Base-by-base conservation (phyloP, 2,113 vertebrate genomes). In the Mirza zaza region DNA sequence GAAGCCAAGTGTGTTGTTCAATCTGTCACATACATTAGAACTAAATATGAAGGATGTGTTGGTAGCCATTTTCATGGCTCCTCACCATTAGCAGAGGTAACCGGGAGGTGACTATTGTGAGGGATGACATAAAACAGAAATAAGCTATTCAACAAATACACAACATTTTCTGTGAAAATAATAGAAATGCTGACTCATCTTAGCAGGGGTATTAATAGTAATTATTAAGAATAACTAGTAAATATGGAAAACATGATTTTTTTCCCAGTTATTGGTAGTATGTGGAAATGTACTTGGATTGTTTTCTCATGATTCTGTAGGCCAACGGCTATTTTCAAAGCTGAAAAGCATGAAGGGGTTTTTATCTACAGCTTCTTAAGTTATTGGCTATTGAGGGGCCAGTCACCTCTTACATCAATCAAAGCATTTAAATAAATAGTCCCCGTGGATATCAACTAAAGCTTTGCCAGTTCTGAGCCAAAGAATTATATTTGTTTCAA, bases 401-500 rank as follows among this genome's bases (percentile, higher is more conserved):
- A 17, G 39, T 83, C 15, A 27, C 18, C 23, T 91, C 34, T 91
- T 87, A 88, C 85, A 79, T 32, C 20, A 80, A 17, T 93, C 48
- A 75, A 21, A 76, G 8, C 15, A 83, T 45, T 91, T 82, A 82
- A 29, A 13, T 93, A 71, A 80, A 75, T 67, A 80, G 39, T 15
- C 21, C 36, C 2, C 71, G 11, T 86, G 79, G 20, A 15, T 75
- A 61, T 82, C 20, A 8, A 36, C n/a, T 87, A 52, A 85, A 96
- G n/a, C 67, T 79, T 34, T 34, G 23, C 6, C 23, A 79, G 14
- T 36, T 18, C 79, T 93, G 42, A 94, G 32, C 27, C 68, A 91
- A 91, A 86, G 57, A 96, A 59, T 95, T 75, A 45, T 57, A 76
- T 80, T 65, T 81, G 23, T 94, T 94, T 94, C 7, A 70, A 71